Base-by-base conservation (phyloP, 2,113 vertebrate genomes). In the Stomatorhinus ivindoensis region DNA sequence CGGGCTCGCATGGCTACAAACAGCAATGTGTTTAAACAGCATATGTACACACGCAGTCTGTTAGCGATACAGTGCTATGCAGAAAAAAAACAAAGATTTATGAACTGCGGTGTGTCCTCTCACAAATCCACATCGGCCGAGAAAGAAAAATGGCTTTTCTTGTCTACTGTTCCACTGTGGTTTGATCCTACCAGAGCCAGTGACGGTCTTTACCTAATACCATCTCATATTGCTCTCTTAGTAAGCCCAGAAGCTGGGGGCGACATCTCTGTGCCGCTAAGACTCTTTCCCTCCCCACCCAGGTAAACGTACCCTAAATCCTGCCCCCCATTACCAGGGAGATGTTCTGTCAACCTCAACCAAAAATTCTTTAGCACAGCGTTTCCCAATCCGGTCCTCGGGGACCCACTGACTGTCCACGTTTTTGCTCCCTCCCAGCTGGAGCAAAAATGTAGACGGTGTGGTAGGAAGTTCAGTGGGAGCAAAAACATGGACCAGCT, bases 111-210 rank as follows among this genome's bases (percentile, higher is more conserved):
- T 46, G 11, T 44, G 10, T 48, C 15, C 13, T 13, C 61, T 73
- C n/a, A 13, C 42, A 48, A 21, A 47, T 24, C 8, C 27, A 88
- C 39, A 42, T 21, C 1, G 39, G 42, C 31, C n/a, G 55, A 44
- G 35, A 65, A 61, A 61, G 53, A 61, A 58, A 88, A 88, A 88
- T 88, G 61, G n/a, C 61, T 69, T 69, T 39, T 42, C 55, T 9
- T 42, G 27, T 15, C 42, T 47, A 15, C 58, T 48, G 31, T 27
- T 88, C 42, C 87, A 31, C 24, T 73, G 44, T 47, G 87, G 87
- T 27, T 65, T 21, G 19, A 53, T 53, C 50, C 50, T 87, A 55
- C 86, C n/a, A 4, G 17, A 55, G 50, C 82, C 19, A 27, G 27
- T 21, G 17, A 4, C 1, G 53, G 19, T 42, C 35, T 17, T 42